Evolutionary conservation across 1,140 invertebrate species (phyloP), one percentile per base, ranked within the genome.

Genomic region (Macrosteles quadrilineatus): DNA sequence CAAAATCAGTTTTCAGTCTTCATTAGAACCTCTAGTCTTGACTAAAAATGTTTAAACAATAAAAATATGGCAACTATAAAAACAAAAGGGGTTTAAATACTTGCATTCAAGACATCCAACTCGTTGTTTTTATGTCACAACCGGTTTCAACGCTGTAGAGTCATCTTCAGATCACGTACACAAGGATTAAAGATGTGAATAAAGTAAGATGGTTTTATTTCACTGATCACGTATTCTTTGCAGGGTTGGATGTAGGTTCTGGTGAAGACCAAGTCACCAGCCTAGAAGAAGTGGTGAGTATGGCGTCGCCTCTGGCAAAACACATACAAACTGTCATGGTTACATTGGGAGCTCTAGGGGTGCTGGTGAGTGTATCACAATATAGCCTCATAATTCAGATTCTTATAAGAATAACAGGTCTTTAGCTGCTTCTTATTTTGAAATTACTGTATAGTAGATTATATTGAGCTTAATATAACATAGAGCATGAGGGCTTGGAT

Each of bases 321-420:
- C 62, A 75, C 64, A 69, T 73, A 43, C 64, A 65, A 1, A 67
- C 71, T 19, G 57, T 75, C 21, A 71, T 75, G 67, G 72, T 73
- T 25, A 75, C 73, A 23, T 67, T 75, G 55, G 72, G 73, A 3
- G 30, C 69, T 19, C 50, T 63, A 47, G 73, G 73, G 9, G 62
- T 73, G 17, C 50, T 75, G 70, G 72, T 74, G 68, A 67, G 69
- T 62, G n/a, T 6, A n/a, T n/a, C n/a, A n/a, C n/a, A n/a, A n/a
- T n/a, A n/a, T n/a, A n/a, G n/a, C 9, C 9, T 9, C n/a, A 43
- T 11, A 43, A 9, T 11, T 43, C n/a, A 43, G n/a, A 11, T n/a
- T n/a, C n/a, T 43, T n/a, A 11, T 43, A 43, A 43, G 40, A 9
- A 11, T 43, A n/a, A 11, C n/a, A 11, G n/a, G n/a, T 11, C 9